phyloP scores from a whole-genome alignment of 30 jellyfish, hydroid and myxozoan species.

The Chironex yamaguchii region DNA sequence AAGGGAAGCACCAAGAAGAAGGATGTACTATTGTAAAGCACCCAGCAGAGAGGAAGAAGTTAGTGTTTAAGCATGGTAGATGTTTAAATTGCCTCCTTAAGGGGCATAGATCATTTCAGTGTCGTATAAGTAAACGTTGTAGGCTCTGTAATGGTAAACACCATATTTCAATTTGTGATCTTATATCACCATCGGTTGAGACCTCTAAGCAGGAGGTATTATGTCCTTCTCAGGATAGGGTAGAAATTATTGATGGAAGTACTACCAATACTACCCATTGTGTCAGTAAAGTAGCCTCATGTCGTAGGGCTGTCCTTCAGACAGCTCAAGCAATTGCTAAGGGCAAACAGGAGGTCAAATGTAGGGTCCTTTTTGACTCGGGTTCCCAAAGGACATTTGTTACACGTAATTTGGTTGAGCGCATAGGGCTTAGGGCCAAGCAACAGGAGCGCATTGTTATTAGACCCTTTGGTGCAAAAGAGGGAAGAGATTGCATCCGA shows the following conservation, averaged over 20 bases:
- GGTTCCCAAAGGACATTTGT: constrained; percentile 42
- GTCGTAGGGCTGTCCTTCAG: constrained; percentile 25
- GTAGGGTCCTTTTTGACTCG: constrained; percentile 4
- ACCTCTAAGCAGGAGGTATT: background rate
- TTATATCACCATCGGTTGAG: background rate
- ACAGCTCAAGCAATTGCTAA: constrained; percentile 24
- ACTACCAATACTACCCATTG: background rate
- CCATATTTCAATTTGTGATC: background rate
- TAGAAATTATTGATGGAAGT: too few species aligned
- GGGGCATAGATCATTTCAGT: background rate
- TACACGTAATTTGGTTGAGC: constrained; percentile 15
- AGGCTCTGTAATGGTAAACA: background rate
- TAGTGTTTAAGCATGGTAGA: background rate
- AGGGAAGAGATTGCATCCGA: background rate
- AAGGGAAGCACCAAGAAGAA: background rate
- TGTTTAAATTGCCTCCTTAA: background rate
- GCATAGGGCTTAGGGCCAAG: background rate
- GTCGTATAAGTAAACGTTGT: background rate
- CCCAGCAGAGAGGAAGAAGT: background rate
- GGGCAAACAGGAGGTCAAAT: background rate
- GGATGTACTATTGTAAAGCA: background rate
- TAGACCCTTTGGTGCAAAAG: constrained; percentile 18
- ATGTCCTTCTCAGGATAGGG: too few species aligned
- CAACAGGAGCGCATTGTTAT: background rate
- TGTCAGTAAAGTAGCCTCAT: background rate